phyloP scores from a whole-genome alignment of 2,797 vertebrate species.

The Chrosomus eos region DNA sequence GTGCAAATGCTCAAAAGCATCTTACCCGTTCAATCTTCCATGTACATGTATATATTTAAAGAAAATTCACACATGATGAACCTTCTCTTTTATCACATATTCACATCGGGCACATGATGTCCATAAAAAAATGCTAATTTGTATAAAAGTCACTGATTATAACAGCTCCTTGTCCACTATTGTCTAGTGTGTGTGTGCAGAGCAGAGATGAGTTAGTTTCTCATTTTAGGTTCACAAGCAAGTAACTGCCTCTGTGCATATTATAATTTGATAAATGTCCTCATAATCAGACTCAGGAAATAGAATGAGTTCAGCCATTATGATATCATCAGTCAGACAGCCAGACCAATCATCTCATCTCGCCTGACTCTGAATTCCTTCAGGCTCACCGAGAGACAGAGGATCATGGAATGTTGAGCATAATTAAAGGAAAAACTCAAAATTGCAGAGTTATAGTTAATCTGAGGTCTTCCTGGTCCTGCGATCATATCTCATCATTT shows the following conservation, averaged over 20 bases:
- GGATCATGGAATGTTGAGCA: slow-evolving; percentile 30
- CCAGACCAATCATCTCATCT: slow-evolving; percentile 40
- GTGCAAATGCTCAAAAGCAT: background rate
- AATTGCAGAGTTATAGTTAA: slow-evolving; percentile 21
- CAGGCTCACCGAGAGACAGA: slow-evolving; percentile 24
- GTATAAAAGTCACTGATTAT: background rate
- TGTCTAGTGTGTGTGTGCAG: slow-evolving; percentile 11
- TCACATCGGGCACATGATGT: background rate
- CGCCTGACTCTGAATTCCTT: slow-evolving; percentile 31
- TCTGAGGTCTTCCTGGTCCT: slow-evolving; percentile 1
- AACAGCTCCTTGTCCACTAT: background rate
- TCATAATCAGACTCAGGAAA: slow-evolving; percentile 42
- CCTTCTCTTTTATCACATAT: background rate
- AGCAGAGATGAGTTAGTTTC: background rate
- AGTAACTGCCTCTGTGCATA: slow-evolving; percentile 16
- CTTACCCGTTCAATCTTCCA: background rate
- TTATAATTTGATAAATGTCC: slow-evolving; percentile 36
- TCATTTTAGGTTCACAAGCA: slow-evolving; percentile 16
- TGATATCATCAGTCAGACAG: slow-evolving; percentile 43
- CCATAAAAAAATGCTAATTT: background rate
- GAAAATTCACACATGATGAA: background rate
- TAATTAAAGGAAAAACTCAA: slow-evolving; percentile 37
- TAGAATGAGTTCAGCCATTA: slow-evolving; percentile 37
- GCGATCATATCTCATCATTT: slow-evolving; percentile 8
- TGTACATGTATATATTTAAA: background rate